Percentiles rank a stretch among this genome's conserved stretches.
These are phyloP conservation scores for Dryomyza anilis DNA, from an alignment of 2,888 invertebrate species.

Conservation along the genomic window DNA sequence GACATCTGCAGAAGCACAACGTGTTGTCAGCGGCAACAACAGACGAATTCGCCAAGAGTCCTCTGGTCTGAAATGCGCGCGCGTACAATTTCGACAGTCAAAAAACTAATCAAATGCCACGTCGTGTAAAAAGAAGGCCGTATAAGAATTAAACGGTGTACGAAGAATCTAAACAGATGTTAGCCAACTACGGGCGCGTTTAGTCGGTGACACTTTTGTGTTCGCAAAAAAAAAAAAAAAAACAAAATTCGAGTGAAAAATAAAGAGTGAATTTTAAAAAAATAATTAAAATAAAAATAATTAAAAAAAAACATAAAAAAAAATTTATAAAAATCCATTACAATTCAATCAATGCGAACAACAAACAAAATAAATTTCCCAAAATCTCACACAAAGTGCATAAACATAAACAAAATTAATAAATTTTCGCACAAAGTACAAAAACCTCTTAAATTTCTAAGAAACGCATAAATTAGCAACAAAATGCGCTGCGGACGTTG, in stretches of 20 bases:
- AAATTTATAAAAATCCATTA: neutral
- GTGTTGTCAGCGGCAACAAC: neutral
- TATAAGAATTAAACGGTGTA: slow-evolving; percentile 42
- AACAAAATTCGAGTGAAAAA: too few species aligned
- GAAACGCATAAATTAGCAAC: too few species aligned
- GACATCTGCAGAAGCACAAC: neutral
- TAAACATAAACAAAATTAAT: too few species aligned
- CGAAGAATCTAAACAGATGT: slow-evolving; percentile 47
- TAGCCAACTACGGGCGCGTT: slow-evolving; percentile 44
- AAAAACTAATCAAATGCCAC: neutral
- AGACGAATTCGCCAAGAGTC: neutral
- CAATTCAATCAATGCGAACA: neutral
- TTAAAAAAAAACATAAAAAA: neutral
- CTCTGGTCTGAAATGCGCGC: neutral
- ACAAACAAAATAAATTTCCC: neutral
- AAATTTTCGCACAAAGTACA: too few species aligned
- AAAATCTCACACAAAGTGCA: neutral
- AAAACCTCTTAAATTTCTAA: too few species aligned
- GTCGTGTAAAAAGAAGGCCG: neutral
- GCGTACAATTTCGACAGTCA: neutral
- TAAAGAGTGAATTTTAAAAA: neutral
- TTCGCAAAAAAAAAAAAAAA: neutral
- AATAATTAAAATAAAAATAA: neutral
- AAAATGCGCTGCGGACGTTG: too few species aligned
- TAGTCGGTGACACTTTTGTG: slow-evolving; percentile 37